A percentile compares a stretch with the other conserved stretches of the same genome.
These are phyloP conservation scores for Eutolmus rufibarbis DNA, from an alignment of 2,888 invertebrate genomes.

Conservation along the genomic window DNA sequence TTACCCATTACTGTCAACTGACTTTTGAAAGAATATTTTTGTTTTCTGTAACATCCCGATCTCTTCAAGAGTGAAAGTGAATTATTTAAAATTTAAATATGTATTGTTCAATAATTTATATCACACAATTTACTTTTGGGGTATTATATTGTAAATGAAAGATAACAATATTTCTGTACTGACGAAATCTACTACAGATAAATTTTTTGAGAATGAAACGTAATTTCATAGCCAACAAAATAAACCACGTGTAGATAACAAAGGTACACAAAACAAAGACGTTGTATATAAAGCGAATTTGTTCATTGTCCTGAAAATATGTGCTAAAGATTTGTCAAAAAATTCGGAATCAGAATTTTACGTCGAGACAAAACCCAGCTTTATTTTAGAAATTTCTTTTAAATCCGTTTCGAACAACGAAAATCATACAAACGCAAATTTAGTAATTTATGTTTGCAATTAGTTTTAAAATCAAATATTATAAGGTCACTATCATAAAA, in stretches of 20 bases:
- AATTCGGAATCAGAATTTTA: neutral
- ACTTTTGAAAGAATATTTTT: neutral
- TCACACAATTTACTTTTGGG: neutral
- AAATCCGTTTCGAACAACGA: no score
- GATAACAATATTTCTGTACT: neutral
- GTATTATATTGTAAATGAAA: neutral
- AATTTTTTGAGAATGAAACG: neutral
- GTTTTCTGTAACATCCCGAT: neutral
- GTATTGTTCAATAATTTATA: no score
- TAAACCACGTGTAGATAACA: neutral
- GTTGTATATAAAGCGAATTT: neutral
- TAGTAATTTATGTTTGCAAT: no score
- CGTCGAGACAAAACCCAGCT: no score
- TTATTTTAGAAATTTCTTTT: neutral
- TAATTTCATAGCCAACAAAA: neutral
- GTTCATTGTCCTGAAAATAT: neutral
- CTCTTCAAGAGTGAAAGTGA: neutral
- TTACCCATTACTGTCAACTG: neutral
- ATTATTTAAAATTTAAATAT: neutral
- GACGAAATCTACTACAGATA: no score
- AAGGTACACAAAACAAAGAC: neutral
- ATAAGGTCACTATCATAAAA: no score
- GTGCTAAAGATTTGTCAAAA: neutral
- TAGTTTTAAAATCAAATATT: no score
- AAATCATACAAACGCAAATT: no score